These are phyloP conservation scores for Catamblyrhynchus diadema DNA, from an alignment of 2,797 vertebrate species.

Conservation along the genomic window DNA sequence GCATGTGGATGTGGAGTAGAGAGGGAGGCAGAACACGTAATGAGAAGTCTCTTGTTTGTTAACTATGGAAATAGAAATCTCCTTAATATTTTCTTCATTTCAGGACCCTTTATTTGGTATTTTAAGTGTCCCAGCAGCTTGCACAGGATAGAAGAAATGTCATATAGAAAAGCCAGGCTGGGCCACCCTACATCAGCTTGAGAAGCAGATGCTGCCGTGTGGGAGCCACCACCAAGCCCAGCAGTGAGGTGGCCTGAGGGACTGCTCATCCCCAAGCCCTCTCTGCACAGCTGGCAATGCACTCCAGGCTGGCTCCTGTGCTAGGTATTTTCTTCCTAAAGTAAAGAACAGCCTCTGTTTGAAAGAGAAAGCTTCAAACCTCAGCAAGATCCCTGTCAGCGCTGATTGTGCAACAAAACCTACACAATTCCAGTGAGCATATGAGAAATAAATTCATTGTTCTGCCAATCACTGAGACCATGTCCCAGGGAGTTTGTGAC, in stretches of 20 bases:
- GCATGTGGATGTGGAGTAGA: neutral
- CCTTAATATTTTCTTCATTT: neutral
- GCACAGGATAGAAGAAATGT: neutral
- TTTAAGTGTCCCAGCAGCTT: neutral
- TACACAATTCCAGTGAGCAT: neutral
- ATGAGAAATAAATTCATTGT: neutral
- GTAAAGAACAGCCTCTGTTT: neutral
- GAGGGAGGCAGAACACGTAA: fast-evolving
- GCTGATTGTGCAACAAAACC: neutral
- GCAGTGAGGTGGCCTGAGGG: slow-evolving; percentile 79
- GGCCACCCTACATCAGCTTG: slow-evolving; percentile 81
- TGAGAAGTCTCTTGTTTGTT: neutral
- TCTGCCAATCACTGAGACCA: neutral
- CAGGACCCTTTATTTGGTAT: neutral
- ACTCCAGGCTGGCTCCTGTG: neutral
- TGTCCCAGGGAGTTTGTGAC: fast-evolving
- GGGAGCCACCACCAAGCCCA: slow-evolving; percentile 82
- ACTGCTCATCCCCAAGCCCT: neutral
- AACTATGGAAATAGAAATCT: neutral
- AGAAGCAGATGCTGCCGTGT: slow-evolving; percentile 81
- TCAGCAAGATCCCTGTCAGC: neutral
- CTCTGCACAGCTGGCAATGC: fast-evolving
- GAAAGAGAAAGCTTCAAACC: neutral
- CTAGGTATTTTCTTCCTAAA: neutral
- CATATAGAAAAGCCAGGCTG: neutral